These are phyloP conservation scores for Gouania willdenowi DNA, from an alignment of 2,797 vertebrate species.

Conservation along the genomic window DNA sequence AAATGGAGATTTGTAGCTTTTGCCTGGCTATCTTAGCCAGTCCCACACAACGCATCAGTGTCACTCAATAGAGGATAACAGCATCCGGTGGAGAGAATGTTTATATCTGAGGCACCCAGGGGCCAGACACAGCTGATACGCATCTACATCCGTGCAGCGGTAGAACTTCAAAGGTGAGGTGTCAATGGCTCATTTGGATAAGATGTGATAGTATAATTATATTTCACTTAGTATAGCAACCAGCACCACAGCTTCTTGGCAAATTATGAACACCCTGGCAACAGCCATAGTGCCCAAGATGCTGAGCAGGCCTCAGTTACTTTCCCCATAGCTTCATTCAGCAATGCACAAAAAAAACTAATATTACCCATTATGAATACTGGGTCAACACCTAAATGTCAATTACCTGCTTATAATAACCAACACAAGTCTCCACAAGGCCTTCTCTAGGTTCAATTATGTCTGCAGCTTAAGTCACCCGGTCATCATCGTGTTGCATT, in stretches of 20 bases:
- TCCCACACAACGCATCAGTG: conserved; percentile 65
- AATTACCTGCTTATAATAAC: conserved; percentile 47
- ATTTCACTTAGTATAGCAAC: conserved; percentile 55
- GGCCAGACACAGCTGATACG: conserved; percentile 57
- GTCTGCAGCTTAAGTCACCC: conserved; percentile 35
- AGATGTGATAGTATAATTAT: conserved; percentile 74
- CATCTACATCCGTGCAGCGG: conserved; percentile 58
- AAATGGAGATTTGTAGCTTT: conserved; percentile 79
- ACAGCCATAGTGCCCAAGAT: conserved; percentile 28
- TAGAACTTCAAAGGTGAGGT: conserved; percentile 59
- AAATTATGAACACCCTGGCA: conserved; percentile 42
- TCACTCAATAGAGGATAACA: conserved; percentile 69
- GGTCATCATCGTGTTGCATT: conserved; percentile 47
- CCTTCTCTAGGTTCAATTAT: conserved; percentile 55
- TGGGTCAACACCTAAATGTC: conserved; percentile 43
- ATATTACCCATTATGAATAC: conserved; percentile 12
- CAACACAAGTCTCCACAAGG: conserved; percentile 46
- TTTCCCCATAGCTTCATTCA: conserved; percentile 57
- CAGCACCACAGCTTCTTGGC: conserved; percentile 54
- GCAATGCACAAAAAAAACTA: conserved; percentile 1
- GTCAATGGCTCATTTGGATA: conserved; percentile 66
- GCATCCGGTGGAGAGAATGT: conserved; percentile 66
- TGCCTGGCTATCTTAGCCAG: conserved; percentile 67
- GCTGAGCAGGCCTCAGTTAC: conserved; percentile 34
- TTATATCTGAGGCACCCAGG: conserved; percentile 58